Percentiles rank a stretch among this genome's conserved stretches.
phyloP scores from a whole-genome alignment of 2,113 vertebrate genomes.

The Cryptoleucopteryx plumbea region DNA sequence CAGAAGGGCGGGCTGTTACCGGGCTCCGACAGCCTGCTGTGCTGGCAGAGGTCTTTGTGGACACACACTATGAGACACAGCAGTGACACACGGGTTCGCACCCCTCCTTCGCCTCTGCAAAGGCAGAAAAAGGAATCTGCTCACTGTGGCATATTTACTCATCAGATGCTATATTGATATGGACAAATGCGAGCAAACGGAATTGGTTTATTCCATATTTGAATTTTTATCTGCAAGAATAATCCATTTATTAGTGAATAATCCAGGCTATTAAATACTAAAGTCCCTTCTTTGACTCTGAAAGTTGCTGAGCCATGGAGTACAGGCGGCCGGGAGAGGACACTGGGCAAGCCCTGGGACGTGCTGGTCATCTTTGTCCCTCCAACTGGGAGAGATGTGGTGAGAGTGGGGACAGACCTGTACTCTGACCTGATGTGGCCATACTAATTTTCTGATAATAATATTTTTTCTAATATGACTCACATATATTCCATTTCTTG shows the following conservation, averaged over 20 bases:
- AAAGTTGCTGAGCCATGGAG: neutral
- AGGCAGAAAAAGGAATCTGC: neutral
- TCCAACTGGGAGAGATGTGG: neutral
- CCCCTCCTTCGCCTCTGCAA: neutral
- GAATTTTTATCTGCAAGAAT: constrained; percentile 39
- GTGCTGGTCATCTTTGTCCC: neutral
- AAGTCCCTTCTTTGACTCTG: neutral
- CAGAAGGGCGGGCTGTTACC: neutral
- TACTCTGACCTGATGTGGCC: neutral
- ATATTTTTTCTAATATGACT: neutral
- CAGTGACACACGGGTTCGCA: fast-evolving
- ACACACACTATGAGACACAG: neutral
- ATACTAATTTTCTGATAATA: neutral
- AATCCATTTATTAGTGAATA: constrained; percentile 43
- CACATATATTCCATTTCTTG: neutral
- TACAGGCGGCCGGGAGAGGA: neutral
- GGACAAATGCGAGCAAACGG: neutral
- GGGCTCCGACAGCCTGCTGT: neutral
- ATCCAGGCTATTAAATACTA: neutral
- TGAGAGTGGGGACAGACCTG: neutral
- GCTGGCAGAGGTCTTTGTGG: neutral
- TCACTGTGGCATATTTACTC: neutral
- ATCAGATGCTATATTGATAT: neutral
- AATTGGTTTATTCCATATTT: constrained; percentile 21
- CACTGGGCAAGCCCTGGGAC: neutral